A percentile compares a stretch with the other conserved stretches of the same genome.
Evolutionary conservation across 2,888 invertebrate genomes (phyloP).

Genomic region (Leucophenga maculata): DNA sequence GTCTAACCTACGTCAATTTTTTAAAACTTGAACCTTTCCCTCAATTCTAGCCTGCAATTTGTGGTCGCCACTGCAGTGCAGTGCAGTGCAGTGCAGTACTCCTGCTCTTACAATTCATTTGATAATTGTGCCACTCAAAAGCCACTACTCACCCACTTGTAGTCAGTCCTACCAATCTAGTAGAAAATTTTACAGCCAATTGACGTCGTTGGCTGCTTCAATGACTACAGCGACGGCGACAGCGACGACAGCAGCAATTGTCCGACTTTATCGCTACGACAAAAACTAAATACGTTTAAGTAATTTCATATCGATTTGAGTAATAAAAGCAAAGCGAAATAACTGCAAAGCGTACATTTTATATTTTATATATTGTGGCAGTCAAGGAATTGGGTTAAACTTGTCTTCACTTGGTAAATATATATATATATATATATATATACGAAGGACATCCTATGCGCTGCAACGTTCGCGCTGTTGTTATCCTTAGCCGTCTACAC

Average conservation of each 20-base stretch:
- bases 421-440: background rate
- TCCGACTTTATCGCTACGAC: conserved; percentile 55
- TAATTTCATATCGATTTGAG: conserved; percentile 50
- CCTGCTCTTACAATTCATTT: background rate
- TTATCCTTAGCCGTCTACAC: conserved; percentile 13
- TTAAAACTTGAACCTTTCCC: no score
- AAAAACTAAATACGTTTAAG: conserved; percentile 44
- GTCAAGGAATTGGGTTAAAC: conserved; percentile 53
- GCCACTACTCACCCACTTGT: background rate
- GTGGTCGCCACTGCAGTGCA: conserved; percentile 18
- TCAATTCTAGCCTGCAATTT: no score
- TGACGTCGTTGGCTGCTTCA: background rate
- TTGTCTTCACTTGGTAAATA: conserved; percentile 1
- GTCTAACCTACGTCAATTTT: no score
- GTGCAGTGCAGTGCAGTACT: conserved; percentile 4
- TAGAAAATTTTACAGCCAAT: background rate
- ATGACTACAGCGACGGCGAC: background rate
- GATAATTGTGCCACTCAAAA: conserved; percentile 20
- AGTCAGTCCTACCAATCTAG: no score
- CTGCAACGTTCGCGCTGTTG: background rate
- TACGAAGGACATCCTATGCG: conserved; percentile 9
- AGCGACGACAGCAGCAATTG: conserved; percentile 5
- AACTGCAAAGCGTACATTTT: conserved; percentile 42
- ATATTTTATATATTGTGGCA: conserved; percentile 39
- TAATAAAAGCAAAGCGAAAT: conserved; percentile 22